A percentile compares a stretch with the other conserved stretches of the same genome.
These are phyloP conservation scores for Aricia agestis DNA, from an alignment of 1,140 invertebrate species.

Conservation along the genomic window DNA sequence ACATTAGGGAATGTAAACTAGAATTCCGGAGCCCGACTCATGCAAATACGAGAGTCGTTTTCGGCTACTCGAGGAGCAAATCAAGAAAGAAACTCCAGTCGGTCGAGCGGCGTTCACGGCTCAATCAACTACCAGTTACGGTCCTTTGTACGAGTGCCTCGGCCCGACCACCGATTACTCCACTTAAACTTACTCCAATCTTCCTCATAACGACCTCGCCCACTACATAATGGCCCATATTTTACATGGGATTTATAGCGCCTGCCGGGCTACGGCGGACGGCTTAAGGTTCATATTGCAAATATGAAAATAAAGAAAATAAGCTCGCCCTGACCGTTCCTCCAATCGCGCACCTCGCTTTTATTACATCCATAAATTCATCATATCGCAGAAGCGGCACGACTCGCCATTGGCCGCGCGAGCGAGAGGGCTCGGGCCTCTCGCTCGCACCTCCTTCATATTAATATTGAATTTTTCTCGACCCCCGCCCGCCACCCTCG, in stretches of 20 bases:
- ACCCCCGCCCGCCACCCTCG: conserved; percentile 67
- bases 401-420: conserved; percentile 74
- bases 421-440: conserved; percentile 61
- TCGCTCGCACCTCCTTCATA: conserved; percentile 78
- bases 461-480: conserved; percentile 80
- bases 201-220: not conserved
- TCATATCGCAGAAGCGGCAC: conserved; percentile 72
- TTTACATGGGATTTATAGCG: conserved; percentile 19
- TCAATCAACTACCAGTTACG: conserved; percentile 71
- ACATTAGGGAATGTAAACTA: conserved; percentile 41
- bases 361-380: conserved; percentile 81
- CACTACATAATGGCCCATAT: conserved; percentile 10
- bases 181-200: conserved; percentile 35
- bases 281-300: conserved; percentile 64
- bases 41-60: conserved; percentile 70
- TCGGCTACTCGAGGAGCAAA: conserved; percentile 68
- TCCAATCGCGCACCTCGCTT: conserved; percentile 76
- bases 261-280: conserved; percentile 21
- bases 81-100: conserved; percentile 68
- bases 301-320: conserved; percentile 76
- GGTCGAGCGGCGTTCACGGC: conserved; percentile 68
- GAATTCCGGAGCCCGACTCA: conserved; percentile 53
- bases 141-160: conserved; percentile 61
- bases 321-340: conserved; percentile 64
- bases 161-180: conserved; percentile 39